Conservation (phyloP, 2,797 vertebrate genomes). For the Tinamus major region DNA sequence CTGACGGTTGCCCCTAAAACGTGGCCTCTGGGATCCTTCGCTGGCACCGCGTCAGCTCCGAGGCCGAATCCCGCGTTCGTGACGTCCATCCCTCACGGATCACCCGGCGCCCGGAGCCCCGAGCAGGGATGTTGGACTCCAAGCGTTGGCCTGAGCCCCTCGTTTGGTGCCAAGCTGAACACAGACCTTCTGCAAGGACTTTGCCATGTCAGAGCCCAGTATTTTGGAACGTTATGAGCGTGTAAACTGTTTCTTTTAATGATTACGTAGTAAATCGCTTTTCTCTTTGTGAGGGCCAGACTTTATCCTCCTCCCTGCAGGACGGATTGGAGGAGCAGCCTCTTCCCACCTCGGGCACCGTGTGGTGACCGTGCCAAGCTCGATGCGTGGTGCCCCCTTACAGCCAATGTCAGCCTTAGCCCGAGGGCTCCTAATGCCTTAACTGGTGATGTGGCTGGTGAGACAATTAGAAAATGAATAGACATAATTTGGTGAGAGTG, state of each 20-base stretch:
- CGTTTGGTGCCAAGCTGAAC: not conserved
- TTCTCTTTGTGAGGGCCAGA: no score
- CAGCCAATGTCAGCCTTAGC: not conserved
- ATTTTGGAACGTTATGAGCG: not conserved
- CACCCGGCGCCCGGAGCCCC: not conserved
- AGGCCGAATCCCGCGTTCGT: not conserved
- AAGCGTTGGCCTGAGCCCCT: no score
- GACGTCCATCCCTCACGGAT: not conserved
- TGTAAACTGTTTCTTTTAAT: not conserved
- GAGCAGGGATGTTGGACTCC: not conserved
- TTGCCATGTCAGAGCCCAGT: not conserved
- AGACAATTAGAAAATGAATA: not conserved
- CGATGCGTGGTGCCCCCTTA: no score
- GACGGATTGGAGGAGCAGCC: not conserved
- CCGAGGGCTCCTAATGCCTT: not conserved
- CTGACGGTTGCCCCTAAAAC: not conserved
- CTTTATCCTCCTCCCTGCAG: not conserved
- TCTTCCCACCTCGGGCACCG: not conserved
- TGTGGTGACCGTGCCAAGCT: not conserved
- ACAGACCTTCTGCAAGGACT: not conserved
- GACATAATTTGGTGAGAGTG: not conserved
- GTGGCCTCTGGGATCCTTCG: not conserved
- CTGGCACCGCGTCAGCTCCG: not conserved
- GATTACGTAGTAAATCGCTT: not conserved
- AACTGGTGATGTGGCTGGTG: not conserved